These are phyloP conservation scores for Hippocampus barbouri DNA, from an alignment of 2,113 vertebrate genomes.

Conservation along the genomic window DNA sequence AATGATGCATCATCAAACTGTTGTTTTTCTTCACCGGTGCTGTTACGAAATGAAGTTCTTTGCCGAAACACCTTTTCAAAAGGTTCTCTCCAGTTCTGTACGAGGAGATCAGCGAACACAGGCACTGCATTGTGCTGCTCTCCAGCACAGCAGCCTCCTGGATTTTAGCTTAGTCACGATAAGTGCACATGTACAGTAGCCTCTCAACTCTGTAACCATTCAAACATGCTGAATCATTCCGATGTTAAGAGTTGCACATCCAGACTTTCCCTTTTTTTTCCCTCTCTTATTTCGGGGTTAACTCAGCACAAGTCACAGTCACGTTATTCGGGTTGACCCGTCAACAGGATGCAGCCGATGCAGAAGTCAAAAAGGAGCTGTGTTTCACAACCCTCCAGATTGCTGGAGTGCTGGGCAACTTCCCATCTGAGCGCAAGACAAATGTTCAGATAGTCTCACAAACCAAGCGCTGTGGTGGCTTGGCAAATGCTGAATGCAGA, in stretches of 20 bases:
- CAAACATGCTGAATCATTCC: slow-evolving; percentile 51
- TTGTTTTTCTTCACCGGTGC: background rate
- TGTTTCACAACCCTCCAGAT: slow-evolving; percentile 41
- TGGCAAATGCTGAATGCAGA: slow-evolving; percentile 17
- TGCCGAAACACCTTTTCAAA: background rate
- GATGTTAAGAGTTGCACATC: slow-evolving; percentile 24
- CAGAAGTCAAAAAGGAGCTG: slow-evolving; percentile 50
- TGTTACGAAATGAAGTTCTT: background rate
- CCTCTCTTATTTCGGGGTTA: slow-evolving; percentile 24
- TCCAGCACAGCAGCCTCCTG: background rate
- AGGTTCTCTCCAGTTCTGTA: slow-evolving; percentile 7
- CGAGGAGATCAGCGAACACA: slow-evolving; percentile 14
- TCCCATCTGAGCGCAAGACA: slow-evolving; percentile 40
- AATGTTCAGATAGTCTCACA: slow-evolving; percentile 16
- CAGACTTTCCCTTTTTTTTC: slow-evolving; percentile 39
- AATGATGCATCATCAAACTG: background rate
- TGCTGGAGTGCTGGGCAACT: slow-evolving; percentile 39
- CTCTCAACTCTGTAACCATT: slow-evolving; percentile 57
- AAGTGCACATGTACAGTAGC: slow-evolving; percentile 24
- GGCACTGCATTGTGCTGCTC: background rate
- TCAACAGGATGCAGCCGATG: slow-evolving; percentile 61
- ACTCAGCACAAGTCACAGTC: slow-evolving; percentile 40
- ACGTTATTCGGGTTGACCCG: slow-evolving; percentile 47
- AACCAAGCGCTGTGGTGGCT: slow-evolving; percentile 2
- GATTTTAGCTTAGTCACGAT: slow-evolving; percentile 48